Base-by-base conservation (phyloP, 2,797 vertebrate species). In the Enoplosus armatus region DNA sequence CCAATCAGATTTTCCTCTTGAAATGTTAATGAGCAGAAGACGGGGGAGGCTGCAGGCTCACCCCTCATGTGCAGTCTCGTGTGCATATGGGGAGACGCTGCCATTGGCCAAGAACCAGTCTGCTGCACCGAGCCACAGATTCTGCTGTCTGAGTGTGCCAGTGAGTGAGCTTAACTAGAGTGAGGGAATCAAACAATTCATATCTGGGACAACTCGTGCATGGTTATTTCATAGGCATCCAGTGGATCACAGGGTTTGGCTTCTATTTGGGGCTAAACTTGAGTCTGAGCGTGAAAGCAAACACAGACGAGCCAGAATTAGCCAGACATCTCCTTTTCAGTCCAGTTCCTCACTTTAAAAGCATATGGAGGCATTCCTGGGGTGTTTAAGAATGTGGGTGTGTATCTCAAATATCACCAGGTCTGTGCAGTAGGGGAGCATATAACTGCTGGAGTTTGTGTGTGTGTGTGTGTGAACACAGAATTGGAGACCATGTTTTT, bases 1-100 rank as follows among this genome's bases (percentile, higher is more conserved):
- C 63, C 68, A 84, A 81, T 87, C 77, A 78, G 66, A 62, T 65
- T 81, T 65, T 45, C 79, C 79, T 70, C 77, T 39, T 93, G 72
- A 92, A 93, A 92, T 89, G 86, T 91, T 92, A 84, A 93, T 84
- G 74, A 87, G 81, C 26, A 24, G 78, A 81, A 83, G 82, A 84
- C 43, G 12, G 70, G 85, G 74, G 79, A 76, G 41, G 90, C 87
- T 81, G 80, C 82, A 86, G 87, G 61, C 58, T 15, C 37, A 20
- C 51, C 12, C 33, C 14, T 55, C 61, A 71, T 62, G 54, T 60
- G 60, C 37, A 18, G 71, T 61, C 77, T 69, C 45, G 22, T 66
- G 75, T 75, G 78, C 77, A 86, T 77, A 82, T 79, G 54, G 69
- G 54, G 65, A 60, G 55, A 79, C 8, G 15, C 54, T 16, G 58